Evolutionary conservation across 2,888 invertebrate species (phyloP).

Genomic region (Acronicta psi): DNA sequence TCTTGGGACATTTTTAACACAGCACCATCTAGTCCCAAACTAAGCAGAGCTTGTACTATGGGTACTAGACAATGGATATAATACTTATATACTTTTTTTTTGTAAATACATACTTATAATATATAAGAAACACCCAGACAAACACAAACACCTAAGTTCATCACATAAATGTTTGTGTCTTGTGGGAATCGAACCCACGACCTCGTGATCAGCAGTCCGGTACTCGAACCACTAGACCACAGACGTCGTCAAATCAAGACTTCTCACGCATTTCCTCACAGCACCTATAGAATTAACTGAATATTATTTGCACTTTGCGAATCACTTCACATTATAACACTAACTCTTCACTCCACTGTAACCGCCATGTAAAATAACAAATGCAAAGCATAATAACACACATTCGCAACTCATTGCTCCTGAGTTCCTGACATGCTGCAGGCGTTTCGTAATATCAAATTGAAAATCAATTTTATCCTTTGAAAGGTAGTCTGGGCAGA

Average conservation of each 20-base stretch:
- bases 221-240: too few species aligned
- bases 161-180: too few species aligned
- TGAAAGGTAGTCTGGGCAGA: constrained; percentile 47
- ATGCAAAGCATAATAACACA: constrained; percentile 44
- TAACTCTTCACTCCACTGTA: constrained; percentile 36
- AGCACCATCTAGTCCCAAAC: too few species aligned
- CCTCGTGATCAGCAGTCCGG: too few species aligned
- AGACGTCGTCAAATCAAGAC: constrained; percentile 5
- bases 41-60: too few species aligned
- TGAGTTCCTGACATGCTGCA: constrained; percentile 57
- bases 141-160: too few species aligned
- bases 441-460: constrained; percentile 58
- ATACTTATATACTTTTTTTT: too few species aligned
- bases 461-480: constrained; percentile 66
- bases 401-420: constrained; percentile 57
- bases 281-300: constrained; percentile 39
- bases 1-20: too few species aligned
- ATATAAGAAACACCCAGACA: too few species aligned
- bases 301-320: constrained; percentile 43
- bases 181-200: too few species aligned
- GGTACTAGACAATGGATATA: too few species aligned
- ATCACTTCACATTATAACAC: constrained; percentile 44
- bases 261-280: constrained; percentile 33
- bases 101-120: too few species aligned
- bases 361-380: constrained; percentile 50